Evolutionary conservation across 2,113 vertebrate genomes (phyloP).

Genomic region (Proteles cristata): DNA sequence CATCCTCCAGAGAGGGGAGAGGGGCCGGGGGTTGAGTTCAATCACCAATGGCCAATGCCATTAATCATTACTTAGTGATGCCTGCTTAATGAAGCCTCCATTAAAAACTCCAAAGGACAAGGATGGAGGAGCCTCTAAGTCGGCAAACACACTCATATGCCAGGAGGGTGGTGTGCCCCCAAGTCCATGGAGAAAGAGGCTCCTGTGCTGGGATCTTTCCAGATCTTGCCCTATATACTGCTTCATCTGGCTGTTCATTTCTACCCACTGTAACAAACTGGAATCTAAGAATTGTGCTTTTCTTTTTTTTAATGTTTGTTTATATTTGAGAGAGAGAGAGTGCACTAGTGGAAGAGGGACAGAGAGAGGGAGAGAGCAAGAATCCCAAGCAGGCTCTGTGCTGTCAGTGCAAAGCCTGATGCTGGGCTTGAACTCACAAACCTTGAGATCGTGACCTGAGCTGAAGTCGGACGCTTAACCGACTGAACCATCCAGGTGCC

Average conservation of each 20-base stretch:
- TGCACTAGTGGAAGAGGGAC: too few species aligned
- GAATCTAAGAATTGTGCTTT: background rate
- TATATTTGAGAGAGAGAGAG: too few species aligned
- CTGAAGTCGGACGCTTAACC: too few species aligned
- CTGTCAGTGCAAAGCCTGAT: too few species aligned
- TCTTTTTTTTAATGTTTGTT: too few species aligned
- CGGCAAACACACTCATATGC: rapidly evolving
- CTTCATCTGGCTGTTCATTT: background rate
- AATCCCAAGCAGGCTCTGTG: too few species aligned
- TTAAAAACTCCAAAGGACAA: background rate
- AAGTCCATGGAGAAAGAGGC: background rate
- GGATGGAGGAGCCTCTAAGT: background rate
- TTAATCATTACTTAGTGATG: background rate
- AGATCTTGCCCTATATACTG: rapidly evolving
- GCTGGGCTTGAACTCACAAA: too few species aligned
- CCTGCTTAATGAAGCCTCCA: background rate
- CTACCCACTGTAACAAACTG: background rate
- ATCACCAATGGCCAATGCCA: background rate
- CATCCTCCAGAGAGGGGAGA: too few species aligned
- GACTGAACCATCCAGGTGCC: too few species aligned
- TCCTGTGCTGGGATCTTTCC: background rate
- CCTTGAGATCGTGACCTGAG: too few species aligned
- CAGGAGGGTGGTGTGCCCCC: background rate
- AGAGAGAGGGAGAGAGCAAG: too few species aligned
- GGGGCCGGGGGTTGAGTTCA: background rate